Percentiles rank a stretch among this genome's conserved stretches.
Evolutionary conservation across 2,113 vertebrate species (phyloP).

Genomic region (Tachysurus fulvidraco): DNA sequence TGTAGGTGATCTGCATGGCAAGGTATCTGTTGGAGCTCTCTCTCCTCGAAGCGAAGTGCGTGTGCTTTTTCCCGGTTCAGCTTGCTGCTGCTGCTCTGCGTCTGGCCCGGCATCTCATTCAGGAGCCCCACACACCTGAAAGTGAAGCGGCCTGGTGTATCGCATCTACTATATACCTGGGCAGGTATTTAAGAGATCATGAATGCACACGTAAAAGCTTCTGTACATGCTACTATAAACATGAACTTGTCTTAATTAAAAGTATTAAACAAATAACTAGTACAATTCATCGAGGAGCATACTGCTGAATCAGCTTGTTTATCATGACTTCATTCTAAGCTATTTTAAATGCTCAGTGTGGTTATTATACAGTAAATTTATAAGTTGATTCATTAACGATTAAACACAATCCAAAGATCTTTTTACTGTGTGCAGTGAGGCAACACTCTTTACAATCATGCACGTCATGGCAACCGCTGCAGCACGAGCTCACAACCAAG

Average conservation of each 20-base stretch:
- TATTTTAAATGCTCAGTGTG: neutral
- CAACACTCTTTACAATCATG: constrained; percentile 68
- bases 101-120: constrained; percentile 73
- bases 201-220: neutral
- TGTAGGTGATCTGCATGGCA: constrained; percentile 75
- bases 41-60: constrained; percentile 77
- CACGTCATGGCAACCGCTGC: constrained; percentile 70
- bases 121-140: constrained; percentile 62
- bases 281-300: neutral
- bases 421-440: constrained; percentile 65
- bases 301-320: neutral
- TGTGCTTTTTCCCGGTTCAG: constrained; percentile 73
- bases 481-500: constrained; percentile 62
- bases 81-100: constrained; percentile 77
- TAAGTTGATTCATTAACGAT: neutral
- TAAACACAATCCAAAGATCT: neutral
- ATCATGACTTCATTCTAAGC: neutral
- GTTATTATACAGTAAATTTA: neutral
- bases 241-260: too few species aligned
- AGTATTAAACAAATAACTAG: neutral
- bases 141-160: constrained; percentile 67
- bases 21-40: constrained; percentile 85
- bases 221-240: neutral
- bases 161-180: constrained; percentile 63
- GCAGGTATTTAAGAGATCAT: constrained; percentile 70